A percentile compares a stretch with the other conserved stretches of the same genome.
Conservation (phyloP, 1,140 invertebrate genomes). For the Zaprionus vittiger region DNA sequence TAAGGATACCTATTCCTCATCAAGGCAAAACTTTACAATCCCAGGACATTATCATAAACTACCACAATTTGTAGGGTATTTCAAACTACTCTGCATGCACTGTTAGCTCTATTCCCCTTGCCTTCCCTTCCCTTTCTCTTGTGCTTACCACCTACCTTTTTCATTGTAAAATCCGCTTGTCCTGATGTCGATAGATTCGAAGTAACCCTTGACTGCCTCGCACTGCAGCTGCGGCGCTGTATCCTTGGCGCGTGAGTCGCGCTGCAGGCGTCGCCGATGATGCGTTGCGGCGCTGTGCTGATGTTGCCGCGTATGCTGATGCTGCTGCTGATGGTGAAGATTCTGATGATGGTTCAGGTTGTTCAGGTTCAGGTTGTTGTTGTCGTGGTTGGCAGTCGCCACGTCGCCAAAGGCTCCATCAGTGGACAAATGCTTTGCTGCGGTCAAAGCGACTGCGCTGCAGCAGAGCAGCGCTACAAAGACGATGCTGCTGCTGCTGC, state of each 20-base stretch:
- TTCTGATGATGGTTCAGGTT: conserved; percentile 39
- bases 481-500: conserved; percentile 19
- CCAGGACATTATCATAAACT: background rate
- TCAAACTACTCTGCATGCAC: conserved; percentile 1
- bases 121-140: background rate
- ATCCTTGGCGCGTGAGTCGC: conserved; percentile 77
- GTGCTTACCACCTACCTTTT: conserved; percentile 63
- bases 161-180: conserved; percentile 71
- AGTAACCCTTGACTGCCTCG: conserved; percentile 72
- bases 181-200: conserved; percentile 79
- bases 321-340: conserved; percentile 40
- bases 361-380: conserved; percentile 17
- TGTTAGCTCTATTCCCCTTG: background rate
- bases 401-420: conserved; percentile 23
- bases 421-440: conserved; percentile 60
- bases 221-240: conserved; percentile 66
- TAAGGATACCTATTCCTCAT: too few relatives aligned
- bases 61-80: background rate
- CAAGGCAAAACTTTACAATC: too few relatives aligned
- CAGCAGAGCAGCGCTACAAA: conserved; percentile 59
- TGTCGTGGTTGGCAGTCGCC: conserved; percentile 20
- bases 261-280: conserved; percentile 73
- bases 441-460: conserved; percentile 29
- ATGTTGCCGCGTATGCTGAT: conserved; percentile 55
- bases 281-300: conserved; percentile 69